Conservation (phyloP, 2,797 vertebrate species). For the Cephalopachus bancanus region DNA sequence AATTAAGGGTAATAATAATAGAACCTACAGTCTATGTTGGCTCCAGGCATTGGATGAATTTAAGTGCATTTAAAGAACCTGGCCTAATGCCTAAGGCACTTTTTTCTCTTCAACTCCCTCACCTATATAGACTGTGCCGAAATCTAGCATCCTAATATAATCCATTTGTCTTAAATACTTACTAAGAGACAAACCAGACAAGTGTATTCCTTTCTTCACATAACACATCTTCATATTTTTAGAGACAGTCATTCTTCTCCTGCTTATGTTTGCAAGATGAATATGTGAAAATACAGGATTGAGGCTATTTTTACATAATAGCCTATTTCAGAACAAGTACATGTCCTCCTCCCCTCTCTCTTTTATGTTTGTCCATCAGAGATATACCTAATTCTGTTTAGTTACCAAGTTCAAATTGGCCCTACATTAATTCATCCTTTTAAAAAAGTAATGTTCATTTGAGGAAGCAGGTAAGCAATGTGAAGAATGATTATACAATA, state of each 20-base stretch:
- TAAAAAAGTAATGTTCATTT: constrained; percentile 77
- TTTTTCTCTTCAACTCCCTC: not conserved
- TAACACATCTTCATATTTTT: constrained; percentile 21
- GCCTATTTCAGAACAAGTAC: constrained; percentile 56
- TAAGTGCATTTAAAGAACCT: constrained; percentile 33
- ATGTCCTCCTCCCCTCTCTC: not conserved
- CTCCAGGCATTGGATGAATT: constrained; percentile 15
- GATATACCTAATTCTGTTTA: constrained; percentile 72
- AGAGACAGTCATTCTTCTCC: not conserved
- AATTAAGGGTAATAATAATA: constrained; percentile 32
- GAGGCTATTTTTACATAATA: constrained; percentile 57
- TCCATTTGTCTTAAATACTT: not conserved
- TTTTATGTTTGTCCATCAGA: constrained; percentile 63
- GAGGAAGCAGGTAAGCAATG: constrained; percentile 82
- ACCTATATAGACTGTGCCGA: not conserved
- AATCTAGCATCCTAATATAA: not conserved
- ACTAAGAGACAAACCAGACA: not conserved
- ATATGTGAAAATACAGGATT: constrained; percentile 55
- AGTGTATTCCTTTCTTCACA: not conserved
- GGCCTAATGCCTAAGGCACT: not conserved
- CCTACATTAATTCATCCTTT: constrained; percentile 69
- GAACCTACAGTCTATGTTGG: not conserved
- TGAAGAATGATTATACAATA: constrained; percentile 86
- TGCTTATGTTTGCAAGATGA: constrained; percentile 47
- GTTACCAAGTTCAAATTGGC: constrained; percentile 77